Evolutionary conservation across 2,113 vertebrate species (phyloP).

Genomic region (Zosterops borbonicus): DNA sequence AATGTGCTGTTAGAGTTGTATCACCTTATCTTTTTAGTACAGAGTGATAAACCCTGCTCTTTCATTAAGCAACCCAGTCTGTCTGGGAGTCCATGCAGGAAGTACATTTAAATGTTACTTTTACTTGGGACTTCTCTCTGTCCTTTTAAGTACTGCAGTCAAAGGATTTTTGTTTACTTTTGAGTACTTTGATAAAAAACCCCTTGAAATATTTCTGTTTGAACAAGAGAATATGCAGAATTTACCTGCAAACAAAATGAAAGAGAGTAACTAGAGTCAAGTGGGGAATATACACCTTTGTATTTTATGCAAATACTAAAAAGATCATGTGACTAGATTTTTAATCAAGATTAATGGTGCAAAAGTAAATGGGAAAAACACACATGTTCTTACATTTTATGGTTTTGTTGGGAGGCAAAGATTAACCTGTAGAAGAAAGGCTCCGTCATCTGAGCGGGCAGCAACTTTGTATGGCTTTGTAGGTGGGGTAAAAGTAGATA

Average conservation of each 20-base stretch:
- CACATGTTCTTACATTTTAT: not conserved
- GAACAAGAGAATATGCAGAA: not conserved
- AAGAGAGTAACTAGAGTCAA: not conserved
- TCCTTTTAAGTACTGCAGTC: conserved; percentile 22
- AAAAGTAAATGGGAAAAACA: conserved; percentile 27
- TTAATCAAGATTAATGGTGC: not conserved
- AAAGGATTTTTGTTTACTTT: conserved; percentile 43
- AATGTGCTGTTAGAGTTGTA: conserved; percentile 24
- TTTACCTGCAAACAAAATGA: not conserved
- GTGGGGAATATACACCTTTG: not conserved
- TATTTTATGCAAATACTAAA: not conserved
- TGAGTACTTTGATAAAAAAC: not conserved
- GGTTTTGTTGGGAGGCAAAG: not conserved
- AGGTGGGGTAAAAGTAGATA: not conserved
- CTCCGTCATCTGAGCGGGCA: fast-evolving
- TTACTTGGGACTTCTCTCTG: conserved; percentile 1
- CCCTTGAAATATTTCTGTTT: conserved; percentile 3
- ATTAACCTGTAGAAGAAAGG: not conserved
- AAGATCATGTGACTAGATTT: not conserved
- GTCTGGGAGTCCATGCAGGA: conserved; percentile 1
- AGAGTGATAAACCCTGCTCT: conserved; percentile 39
- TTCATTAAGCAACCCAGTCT: not conserved
- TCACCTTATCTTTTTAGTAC: conserved; percentile 10
- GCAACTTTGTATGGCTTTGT: not conserved
- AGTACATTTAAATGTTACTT: conserved; percentile 51